Evolutionary conservation across 2,113 vertebrate species (phyloP).

Genomic region (Thalassoma bifasciatum): DNA sequence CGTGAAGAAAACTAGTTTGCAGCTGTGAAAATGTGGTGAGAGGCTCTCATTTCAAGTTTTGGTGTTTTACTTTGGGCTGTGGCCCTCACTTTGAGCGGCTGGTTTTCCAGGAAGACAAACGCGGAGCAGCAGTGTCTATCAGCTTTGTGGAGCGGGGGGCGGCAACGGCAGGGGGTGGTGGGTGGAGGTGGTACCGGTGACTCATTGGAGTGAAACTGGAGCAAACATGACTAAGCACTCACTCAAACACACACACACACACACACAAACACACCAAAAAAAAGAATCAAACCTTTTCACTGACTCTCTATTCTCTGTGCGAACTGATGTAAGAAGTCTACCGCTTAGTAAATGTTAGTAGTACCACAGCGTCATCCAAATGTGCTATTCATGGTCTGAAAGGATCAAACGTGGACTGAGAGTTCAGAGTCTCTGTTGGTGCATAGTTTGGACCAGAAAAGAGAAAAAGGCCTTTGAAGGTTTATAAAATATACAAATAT

Average conservation of each 20-base stretch:
- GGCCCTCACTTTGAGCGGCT: too few species aligned
- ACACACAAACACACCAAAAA: not conserved
- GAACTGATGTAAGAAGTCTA: conserved; percentile 69
- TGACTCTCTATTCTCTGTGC: conserved; percentile 66
- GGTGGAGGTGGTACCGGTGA: conserved; percentile 2
- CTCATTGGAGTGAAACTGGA: conserved; percentile 48
- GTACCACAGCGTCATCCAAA: conserved; percentile 53
- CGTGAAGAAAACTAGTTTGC: too few species aligned
- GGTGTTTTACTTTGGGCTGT: too few species aligned
- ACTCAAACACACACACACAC: conserved; percentile 16
- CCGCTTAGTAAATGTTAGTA: conserved; percentile 72
- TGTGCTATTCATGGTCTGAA: conserved; percentile 43
- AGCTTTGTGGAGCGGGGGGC: too few species aligned
- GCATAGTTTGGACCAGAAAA: conserved; percentile 46
- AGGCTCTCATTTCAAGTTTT: too few species aligned
- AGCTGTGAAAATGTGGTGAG: too few species aligned
- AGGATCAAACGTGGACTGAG: conserved; percentile 16
- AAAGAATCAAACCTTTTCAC: not conserved
- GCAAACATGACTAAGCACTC: too few species aligned
- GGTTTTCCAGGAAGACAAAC: too few species aligned
- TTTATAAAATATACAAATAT: conserved; percentile 75
- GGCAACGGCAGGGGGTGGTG: too few species aligned
- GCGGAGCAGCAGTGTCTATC: too few species aligned
- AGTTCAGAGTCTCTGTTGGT: conserved; percentile 39
- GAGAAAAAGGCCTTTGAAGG: conserved; percentile 41